phyloP scores from a whole-genome alignment of 53 echinoderm and acorn worm species.

The Echinometra lucunter region DNA sequence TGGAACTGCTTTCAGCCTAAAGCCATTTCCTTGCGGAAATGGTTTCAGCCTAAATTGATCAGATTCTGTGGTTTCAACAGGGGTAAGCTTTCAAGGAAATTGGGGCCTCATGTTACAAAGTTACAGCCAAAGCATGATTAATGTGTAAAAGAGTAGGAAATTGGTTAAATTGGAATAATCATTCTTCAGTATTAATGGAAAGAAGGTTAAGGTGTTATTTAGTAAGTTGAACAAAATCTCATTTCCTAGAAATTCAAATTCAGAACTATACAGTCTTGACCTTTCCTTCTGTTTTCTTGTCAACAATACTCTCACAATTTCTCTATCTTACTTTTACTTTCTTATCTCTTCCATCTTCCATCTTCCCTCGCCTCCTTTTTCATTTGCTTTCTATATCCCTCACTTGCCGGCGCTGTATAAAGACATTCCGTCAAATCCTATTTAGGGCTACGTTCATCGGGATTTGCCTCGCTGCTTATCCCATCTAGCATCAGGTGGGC shows the following conservation, averaged over 20 bases:
- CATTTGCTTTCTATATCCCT: neutral
- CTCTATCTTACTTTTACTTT: neutral
- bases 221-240: neutral
- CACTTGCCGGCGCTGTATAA: neutral
- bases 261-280: too few relatives aligned
- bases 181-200: neutral
- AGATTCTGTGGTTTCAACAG: neutral
- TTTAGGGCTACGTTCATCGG: slow-evolving; percentile 39
- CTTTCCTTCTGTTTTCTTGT: neutral
- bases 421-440: neutral
- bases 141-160: neutral
- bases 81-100: neutral
- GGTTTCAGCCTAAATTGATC: neutral
- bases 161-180: neutral
- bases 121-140: slow-evolving; percentile 8
- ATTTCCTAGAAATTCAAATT: neutral
- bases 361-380: neutral
- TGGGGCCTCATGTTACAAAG: neutral
- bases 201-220: neutral
- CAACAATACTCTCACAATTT: neutral
- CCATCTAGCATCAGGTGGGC: slow-evolving; percentile 30
- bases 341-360: neutral
- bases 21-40: neutral
- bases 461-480: slow-evolving; percentile 1
- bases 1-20: neutral